Evolutionary conservation across 2,888 invertebrate genomes (phyloP).

Genomic region (Netelia fuscicornis): DNA sequence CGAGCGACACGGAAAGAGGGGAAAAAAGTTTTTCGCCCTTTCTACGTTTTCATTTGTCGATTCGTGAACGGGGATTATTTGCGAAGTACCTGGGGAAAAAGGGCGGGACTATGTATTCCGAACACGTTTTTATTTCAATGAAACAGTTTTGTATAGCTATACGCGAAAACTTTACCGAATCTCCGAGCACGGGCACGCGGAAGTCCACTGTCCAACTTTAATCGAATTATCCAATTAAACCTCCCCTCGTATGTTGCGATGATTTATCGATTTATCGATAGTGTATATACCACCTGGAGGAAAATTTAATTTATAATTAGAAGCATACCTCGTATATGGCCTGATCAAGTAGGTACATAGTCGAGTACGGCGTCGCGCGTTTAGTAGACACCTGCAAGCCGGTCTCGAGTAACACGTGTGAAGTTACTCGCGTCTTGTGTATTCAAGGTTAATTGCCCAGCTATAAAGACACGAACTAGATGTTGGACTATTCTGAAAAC

Average conservation of each 20-base stretch:
- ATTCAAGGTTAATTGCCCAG: conserved; percentile 17
- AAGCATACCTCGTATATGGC: background rate
- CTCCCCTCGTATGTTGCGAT: conserved; percentile 26
- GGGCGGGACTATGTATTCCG: conserved; percentile 7
- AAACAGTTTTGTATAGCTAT: background rate
- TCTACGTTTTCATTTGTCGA: conserved; percentile 32
- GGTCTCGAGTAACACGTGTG: too few relatives aligned
- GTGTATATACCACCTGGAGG: background rate
- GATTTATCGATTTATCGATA: conserved; percentile 54
- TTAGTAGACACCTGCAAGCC: too few relatives aligned
- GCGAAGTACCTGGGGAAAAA: conserved; percentile 5
- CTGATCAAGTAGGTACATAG: background rate
- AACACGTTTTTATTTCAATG: conserved; percentile 26
- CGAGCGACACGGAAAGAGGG: background rate
- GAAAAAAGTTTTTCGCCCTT: conserved; percentile 1
- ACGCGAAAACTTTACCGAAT: background rate
- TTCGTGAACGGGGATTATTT: conserved; percentile 9
- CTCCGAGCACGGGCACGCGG: background rate
- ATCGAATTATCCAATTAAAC: conserved; percentile 45
- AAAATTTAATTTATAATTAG: conserved; percentile 51
- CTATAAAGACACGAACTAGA: background rate
- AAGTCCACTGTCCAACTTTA: conserved; percentile 16
- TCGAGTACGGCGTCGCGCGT: background rate
- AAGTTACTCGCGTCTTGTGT: too few relatives aligned
- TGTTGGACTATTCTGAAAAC: background rate